Conservation (phyloP, 2,113 vertebrate genomes). For the Ia io region DNA sequence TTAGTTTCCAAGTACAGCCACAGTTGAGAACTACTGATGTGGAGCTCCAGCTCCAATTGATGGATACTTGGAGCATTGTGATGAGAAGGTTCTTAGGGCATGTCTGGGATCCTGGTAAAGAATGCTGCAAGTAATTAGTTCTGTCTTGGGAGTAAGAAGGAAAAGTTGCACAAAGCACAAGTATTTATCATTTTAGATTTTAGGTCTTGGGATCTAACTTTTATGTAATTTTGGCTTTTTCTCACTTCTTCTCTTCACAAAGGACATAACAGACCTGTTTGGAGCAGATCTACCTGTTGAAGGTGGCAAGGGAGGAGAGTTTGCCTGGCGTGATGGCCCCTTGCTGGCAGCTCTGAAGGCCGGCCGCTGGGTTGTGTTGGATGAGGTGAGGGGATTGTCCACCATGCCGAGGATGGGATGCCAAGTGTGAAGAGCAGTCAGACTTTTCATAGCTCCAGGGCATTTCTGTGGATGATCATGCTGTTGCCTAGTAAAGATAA, state of each 20-base stretch:
- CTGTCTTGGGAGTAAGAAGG: not conserved
- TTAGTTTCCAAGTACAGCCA: not conserved
- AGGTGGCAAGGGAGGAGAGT: constrained; percentile 96
- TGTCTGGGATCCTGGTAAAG: not conserved
- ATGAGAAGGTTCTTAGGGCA: not conserved
- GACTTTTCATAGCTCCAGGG: not conserved
- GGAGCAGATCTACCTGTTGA: constrained; percentile 97
- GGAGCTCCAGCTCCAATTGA: not conserved
- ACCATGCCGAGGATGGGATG: not conserved
- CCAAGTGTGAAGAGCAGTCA: not conserved
- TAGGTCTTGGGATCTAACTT: not conserved
- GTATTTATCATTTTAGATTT: not conserved
- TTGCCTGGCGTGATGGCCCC: constrained; percentile 96
- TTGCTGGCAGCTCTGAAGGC: constrained; percentile 94
- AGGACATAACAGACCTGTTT: constrained; percentile 98
- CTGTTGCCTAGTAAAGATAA: not conserved
- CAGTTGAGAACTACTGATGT: not conserved
- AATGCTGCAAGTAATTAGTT: not conserved
- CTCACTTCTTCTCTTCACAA: not conserved
- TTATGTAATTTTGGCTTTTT: not conserved
- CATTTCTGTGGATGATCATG: not conserved
- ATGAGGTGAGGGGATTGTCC: constrained; percentile 87
- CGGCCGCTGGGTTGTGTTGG: constrained; percentile 96
- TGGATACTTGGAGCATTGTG: not conserved
- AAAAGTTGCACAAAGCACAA: not conserved